Conservation (phyloP, 2,888 invertebrate species). For the Campoletis raptor region DNA sequence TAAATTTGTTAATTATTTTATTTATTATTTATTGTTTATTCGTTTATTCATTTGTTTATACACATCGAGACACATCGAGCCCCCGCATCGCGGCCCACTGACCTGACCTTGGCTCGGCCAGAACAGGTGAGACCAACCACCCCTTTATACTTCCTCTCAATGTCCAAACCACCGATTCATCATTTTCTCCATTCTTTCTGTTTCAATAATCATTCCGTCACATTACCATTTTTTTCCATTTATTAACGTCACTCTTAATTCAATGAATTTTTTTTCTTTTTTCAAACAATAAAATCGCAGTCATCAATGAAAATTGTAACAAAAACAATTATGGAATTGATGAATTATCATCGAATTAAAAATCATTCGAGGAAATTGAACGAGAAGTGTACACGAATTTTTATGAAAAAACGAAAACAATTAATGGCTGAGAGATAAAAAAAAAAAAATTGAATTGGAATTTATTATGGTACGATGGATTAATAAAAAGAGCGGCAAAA, state of each 20-base stretch:
- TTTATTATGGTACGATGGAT: not conserved
- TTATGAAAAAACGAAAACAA: not conserved
- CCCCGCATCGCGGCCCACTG: slow-evolving; percentile 78
- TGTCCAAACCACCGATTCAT: not conserved
- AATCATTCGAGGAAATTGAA: not conserved
- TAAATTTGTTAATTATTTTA: not conserved
- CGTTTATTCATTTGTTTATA: slow-evolving; percentile 39
- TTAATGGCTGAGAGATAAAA: not conserved
- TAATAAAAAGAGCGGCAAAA: not conserved
- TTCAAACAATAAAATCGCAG: not conserved
- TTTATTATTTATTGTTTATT: not conserved
- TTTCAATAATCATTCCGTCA: not conserved
- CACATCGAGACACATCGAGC: slow-evolving; percentile 64
- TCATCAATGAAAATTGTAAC: not conserved
- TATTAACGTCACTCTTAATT: no score
- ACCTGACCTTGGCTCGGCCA: slow-evolving; percentile 83
- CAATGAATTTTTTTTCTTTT: no score
- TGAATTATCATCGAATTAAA: no score
- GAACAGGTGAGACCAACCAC: slow-evolving; percentile 79
- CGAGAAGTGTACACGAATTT: no score
- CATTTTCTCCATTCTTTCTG: not conserved
- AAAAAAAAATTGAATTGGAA: not conserved
- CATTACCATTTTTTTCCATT: not conserved
- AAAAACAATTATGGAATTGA: not conserved
- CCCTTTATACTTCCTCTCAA: slow-evolving; percentile 40